Conservation (phyloP, 2,888 invertebrate species). For the Sarcophaga rosellei region DNA sequence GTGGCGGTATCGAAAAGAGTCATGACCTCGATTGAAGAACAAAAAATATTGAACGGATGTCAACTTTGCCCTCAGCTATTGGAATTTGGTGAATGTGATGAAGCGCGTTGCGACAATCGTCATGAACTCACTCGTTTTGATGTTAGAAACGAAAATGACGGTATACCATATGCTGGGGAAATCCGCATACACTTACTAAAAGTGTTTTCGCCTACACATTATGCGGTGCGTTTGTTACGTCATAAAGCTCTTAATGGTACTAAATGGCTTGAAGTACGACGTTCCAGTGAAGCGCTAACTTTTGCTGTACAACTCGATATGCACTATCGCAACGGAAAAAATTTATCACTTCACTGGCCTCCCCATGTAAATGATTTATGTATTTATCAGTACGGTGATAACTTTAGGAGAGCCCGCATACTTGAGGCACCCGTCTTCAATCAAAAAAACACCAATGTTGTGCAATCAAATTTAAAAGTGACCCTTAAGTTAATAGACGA, state of each 20-base stretch:
- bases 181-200: slow-evolving; percentile 70
- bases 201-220: slow-evolving; percentile 83
- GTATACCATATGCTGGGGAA: slow-evolving; percentile 81
- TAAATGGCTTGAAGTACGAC: slow-evolving; percentile 68
- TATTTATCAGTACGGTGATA: slow-evolving; percentile 82
- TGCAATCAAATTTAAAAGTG: slow-evolving; percentile 68
- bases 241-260: slow-evolving; percentile 73
- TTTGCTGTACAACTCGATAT: slow-evolving; percentile 73
- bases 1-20: slow-evolving; percentile 69
- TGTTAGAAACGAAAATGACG: slow-evolving; percentile 80
- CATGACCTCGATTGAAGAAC: slow-evolving; percentile 70
- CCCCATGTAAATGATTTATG: slow-evolving; percentile 84
- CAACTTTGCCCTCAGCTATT: slow-evolving; percentile 83
- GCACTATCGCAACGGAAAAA: slow-evolving; percentile 71
- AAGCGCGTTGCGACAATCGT: slow-evolving; percentile 84
- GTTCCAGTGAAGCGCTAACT: slow-evolving; percentile 71
- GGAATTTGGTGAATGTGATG: slow-evolving; percentile 85
- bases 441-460: slow-evolving; percentile 68
- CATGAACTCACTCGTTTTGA: slow-evolving; percentile 85
- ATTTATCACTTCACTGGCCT: slow-evolving; percentile 74
- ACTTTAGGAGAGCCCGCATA: slow-evolving; percentile 84
- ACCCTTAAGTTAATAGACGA: slow-evolving; percentile 84
- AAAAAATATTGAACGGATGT: slow-evolving; percentile 67
- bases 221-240: slow-evolving; percentile 84
- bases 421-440: slow-evolving; percentile 77